Percentiles rank a stretch among this genome's conserved stretches.
Conservation (phyloP, 2,113 vertebrate genomes). For the Chaetodon trifascialis region DNA sequence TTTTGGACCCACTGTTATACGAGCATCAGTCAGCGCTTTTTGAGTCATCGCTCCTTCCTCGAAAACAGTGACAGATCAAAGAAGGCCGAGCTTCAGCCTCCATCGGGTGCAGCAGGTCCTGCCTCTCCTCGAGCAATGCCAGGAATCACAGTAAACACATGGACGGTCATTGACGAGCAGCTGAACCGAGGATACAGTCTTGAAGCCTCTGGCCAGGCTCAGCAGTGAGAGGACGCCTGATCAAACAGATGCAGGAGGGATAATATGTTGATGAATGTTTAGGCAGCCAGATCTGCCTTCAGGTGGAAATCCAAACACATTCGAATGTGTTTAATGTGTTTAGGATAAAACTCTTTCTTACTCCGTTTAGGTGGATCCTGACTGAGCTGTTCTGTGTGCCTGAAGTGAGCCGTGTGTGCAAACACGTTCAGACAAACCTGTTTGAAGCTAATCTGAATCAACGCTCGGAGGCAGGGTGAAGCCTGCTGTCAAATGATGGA, state of each 20-base stretch:
- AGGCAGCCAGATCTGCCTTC: neutral
- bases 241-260: too few species aligned
- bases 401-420: neutral
- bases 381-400: neutral
- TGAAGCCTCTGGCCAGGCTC: neutral
- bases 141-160: neutral
- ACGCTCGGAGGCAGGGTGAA: too few species aligned
- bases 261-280: too few species aligned
- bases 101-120: neutral
- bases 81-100: neutral
- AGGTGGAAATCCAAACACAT: neutral
- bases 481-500: too few species aligned
- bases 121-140: neutral
- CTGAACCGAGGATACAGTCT: neutral
- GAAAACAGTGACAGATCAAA: neutral
- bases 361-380: neutral
- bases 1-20: neutral
- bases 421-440: too few species aligned
- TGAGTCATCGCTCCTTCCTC: neutral
- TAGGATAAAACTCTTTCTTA: too few species aligned
- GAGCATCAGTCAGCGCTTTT: neutral
- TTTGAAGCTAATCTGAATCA: too few species aligned
- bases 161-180: neutral
- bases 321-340: neutral
- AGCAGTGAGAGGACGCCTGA: neutral